Evolutionary conservation across 2,888 invertebrate genomes (phyloP), one percentile per base, ranked within the genome.

Genomic region (Cantharis rufa): DNA sequence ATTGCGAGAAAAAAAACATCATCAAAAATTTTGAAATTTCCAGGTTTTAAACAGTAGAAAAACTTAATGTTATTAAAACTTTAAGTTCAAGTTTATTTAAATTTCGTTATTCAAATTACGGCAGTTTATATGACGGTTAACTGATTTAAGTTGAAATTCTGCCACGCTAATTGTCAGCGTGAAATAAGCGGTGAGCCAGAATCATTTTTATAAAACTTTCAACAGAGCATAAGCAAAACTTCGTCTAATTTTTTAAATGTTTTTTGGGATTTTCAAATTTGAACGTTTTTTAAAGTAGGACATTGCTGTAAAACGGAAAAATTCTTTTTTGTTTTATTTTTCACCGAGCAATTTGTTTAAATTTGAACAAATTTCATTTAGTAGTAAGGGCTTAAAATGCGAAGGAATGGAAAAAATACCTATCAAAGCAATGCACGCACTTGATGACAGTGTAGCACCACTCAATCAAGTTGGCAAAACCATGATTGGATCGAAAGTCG

Each of bases 401-500:
- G 64, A 64, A 64, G 21, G 21, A 64, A 21, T 21, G 21, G 13
- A 18, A 64, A 63, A 64, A 18, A 16, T 64, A 64, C 73, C 61
- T 73, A 62, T 61, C 48, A 62, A 48, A 70, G 74, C 63, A 69
- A 27, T 63, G 28, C 62, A 15, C 72, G 62, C 48, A 48, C 48
- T 48, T 48, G 48, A 48, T 48, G 48, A 48, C 48, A 48, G 48
- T 48, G 48, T 48, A 48, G 48, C 48, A 48, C 48, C 48, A 48
- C 48, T 48, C 48, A 48, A 74, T 70, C 28, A 68, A 72, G 72
- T 68, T 16, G 62, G 62, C 16, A 71, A 71, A 69, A 48, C 61
- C 61, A 15, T 24, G 66, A 70, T 74, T 66, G 70, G 66, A 70
- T 70, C 64, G 74, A 74, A 74, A 21, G 70, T 63, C 64, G 66